Evolutionary conservation across 2,888 invertebrate genomes (phyloP).

Genomic region (Cistogaster globosa): DNA sequence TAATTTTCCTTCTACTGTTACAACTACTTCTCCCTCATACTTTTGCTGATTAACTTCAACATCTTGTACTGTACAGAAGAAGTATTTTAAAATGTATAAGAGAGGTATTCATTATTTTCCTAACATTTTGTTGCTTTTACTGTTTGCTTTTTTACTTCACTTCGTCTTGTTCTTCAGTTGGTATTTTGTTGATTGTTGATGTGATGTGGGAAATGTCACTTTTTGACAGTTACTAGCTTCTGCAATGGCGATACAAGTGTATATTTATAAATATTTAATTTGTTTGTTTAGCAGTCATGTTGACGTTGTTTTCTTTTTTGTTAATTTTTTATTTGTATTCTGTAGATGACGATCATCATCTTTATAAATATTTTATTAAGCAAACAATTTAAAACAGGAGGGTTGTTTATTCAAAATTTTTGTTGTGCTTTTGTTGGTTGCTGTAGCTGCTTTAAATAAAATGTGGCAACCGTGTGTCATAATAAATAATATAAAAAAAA

Average conservation of each 20-base stretch:
- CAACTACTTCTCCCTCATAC: constrained; percentile 15
- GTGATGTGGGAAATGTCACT: constrained; percentile 81
- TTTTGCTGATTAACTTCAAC: constrained; percentile 18
- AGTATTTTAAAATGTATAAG: constrained; percentile 39
- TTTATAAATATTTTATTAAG: constrained; percentile 52
- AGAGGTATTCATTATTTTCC: constrained; percentile 62
- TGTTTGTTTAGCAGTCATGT: constrained; percentile 65
- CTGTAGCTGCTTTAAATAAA: constrained; percentile 43
- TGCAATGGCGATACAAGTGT: constrained; percentile 70
- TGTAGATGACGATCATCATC: constrained; percentile 37
- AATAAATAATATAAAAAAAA: constrained; percentile 31
- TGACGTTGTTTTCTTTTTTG: constrained; percentile 19
- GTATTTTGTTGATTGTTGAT: constrained; percentile 60
- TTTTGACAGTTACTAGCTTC: constrained; percentile 77
- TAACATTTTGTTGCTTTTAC: constrained; percentile 26
- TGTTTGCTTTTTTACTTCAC: constrained; percentile 34
- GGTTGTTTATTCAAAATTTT: constrained; percentile 51
- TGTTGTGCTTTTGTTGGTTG: constrained; percentile 22
- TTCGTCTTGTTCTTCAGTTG: constrained; percentile 25
- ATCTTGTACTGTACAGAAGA: constrained; percentile 40
- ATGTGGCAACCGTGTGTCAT: constrained; percentile 68
- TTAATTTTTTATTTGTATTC: constrained; percentile 19
- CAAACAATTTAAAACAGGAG: constrained; percentile 25
- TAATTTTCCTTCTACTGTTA: constrained; percentile 52
- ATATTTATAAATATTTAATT: constrained; percentile 72